Evolutionary conservation across 2,888 invertebrate species (phyloP), one percentile per base, ranked within the genome.

Genomic region (Trichopria drosophilae): DNA sequence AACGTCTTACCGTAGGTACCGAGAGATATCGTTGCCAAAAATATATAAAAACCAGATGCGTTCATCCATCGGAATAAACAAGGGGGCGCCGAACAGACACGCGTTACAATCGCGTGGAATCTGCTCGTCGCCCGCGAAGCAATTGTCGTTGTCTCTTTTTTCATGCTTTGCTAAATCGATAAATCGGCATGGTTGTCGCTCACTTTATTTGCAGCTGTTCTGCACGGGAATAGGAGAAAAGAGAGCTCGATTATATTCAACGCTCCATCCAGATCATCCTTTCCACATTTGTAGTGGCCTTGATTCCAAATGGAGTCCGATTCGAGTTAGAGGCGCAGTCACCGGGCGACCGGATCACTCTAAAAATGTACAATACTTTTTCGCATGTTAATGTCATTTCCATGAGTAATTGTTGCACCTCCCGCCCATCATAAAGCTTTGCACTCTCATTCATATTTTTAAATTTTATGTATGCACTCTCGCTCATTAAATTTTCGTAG

Each of bases 1-100:
- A 70, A 69, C 67, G 69, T 61, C 67, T 72, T 74, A 73, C 67
- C 40, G 66, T 69, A 71, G 68, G 67, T 74, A 73, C 70, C 69
- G 72, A 73, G n/a, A n/a, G 73, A 74, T 71, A 71, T 74, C 71
- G 68, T 73, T 75, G 74, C 75, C 75, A 72, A 75, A 75, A 75
- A 75, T 75, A 74, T 72, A 72, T 72, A 71, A 74, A 73, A 72
- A 70, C 69, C 66, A 71, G 68, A 73, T 64, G 67, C 61, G 59
- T 59, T 59, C 57, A 59, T 59, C 61, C 60, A 59, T 59, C 55
- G 59, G 67, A 64, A 69, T 61, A 62, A 61, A 58, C 67, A 68
- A n/a, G n/a, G 60, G 70, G 71, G 71, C 72, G 70, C 69, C 67
- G 68, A 68, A 67, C 59, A 61, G 59, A 52, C 55, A 53, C 55